Evolutionary conservation across 1,140 invertebrate species (phyloP), one percentile per base, ranked within the genome.

Genomic region (Lepidurus packardi): DNA sequence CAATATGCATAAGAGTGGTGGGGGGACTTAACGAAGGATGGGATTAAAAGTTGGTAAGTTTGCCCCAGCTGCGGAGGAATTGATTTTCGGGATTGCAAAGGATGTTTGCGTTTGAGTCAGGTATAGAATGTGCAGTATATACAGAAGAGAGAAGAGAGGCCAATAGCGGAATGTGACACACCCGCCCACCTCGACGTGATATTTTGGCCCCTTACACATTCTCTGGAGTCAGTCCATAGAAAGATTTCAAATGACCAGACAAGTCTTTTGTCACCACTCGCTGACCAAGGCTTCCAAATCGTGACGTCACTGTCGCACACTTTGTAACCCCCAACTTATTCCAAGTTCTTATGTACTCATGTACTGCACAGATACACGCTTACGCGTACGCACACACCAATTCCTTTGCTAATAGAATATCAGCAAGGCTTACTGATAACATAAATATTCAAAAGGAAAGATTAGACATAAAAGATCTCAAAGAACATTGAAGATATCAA

Each of bases 101-200:
- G 53, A 16, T 65, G 53, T 65, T 65, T 65, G 53, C 53, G 53
- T 65, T 9, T 13, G 53, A 21, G 53, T 65, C 53, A 65, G 53
- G 53, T 65, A 65, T 65, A 21, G 13, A 65, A 21, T 34, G 34
- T 34, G 2, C 34, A 34, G 34, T 34, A 65, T 65, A 13, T 65
- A n/a, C 8, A n/a, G 13, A 6, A 65, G 6, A 65, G 47, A 65
- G 47, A 65, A 65, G 47, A n/a, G n/a, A 4, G 47, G 0, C 47
- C 47, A 34, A 65, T 13, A 65, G 47, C 8, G 47, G 47, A 65
- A 65, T 65, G 53, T 65, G 34, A 34, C 53, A 65, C 53, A 65
- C 53, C 53, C 53, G 53, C 53, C 53, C 53, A 65, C 53, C 13
- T n/a, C 21, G 21, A 65, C 53, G 53, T 65, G 53, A 65, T 65